These are phyloP conservation scores for Oryzaephilus surinamensis DNA, from an alignment of 1,140 invertebrate genomes.

Conservation along the genomic window DNA sequence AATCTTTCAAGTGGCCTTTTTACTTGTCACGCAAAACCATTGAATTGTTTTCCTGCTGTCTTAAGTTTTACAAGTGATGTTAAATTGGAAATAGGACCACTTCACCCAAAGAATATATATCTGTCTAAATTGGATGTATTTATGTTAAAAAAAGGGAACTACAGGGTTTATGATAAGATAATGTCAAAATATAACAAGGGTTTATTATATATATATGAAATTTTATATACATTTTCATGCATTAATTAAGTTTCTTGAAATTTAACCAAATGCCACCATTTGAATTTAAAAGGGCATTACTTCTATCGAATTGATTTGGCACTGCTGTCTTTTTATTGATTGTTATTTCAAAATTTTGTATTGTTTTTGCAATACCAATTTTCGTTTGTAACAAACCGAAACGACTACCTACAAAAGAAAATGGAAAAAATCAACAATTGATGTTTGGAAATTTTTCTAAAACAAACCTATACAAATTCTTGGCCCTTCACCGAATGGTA, in stretches of 20 bases:
- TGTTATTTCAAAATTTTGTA: conserved; percentile 28
- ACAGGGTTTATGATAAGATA: too few relatives aligned
- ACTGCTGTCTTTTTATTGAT: conserved; percentile 2
- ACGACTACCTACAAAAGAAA: conserved; percentile 21
- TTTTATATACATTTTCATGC: too few relatives aligned
- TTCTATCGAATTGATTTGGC: neutral
- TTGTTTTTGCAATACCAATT: conserved; percentile 34
- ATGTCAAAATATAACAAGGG: too few relatives aligned
- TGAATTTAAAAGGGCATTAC: neutral
- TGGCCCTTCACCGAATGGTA: too few relatives aligned
- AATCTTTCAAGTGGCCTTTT: too few relatives aligned
- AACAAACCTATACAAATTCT: neutral
- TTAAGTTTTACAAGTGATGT: too few relatives aligned
- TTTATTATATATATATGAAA: neutral
- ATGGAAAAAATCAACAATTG: neutral
- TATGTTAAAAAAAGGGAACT: too few relatives aligned
- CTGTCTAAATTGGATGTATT: too few relatives aligned
- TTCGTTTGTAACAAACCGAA: conserved; percentile 39
- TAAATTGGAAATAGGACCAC: too few relatives aligned
- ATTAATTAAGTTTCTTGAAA: conserved; percentile 5
- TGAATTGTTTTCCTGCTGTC: too few relatives aligned
- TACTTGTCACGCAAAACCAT: too few relatives aligned
- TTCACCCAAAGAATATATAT: too few relatives aligned
- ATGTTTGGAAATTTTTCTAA: neutral
- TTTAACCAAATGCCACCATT: conserved; percentile 4